Base-by-base conservation (phyloP, 2,797 vertebrate species). In the Morus bassanus region DNA sequence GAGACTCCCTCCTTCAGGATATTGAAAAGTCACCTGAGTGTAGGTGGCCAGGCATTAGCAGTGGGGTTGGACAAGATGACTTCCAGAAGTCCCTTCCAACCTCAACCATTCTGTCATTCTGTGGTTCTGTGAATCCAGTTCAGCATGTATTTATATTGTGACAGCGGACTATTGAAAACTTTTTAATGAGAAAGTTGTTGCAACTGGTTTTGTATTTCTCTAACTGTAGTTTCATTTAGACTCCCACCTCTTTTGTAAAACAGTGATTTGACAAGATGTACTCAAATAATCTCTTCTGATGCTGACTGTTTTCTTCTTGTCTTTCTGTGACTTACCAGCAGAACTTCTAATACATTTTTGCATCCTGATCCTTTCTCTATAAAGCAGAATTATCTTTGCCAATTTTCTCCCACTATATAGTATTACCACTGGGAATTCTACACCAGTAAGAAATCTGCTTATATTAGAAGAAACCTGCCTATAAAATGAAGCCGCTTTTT, bases 41-140 rank as follows among this genome's bases (percentile, higher is more conserved):
- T 19, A 60, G 3, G 7, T 33, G 11, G 6, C 7, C 17, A 2
- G 48, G 24, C 12, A 15, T 43, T 33, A 76, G 5, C 14, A 57
- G 10, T 6, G 8, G 3, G 0, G 5, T 30, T 35, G 9, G n/a
- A 35, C 7, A 0, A 5, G 30, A 25, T n/a, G 8, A 57, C 11
- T 10, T 77, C 21, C 11, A 56, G 33, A 73, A 8, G 5, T 23
- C 11, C 14, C 9, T 69, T 90, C 21, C n/a, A 88, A 22, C 30
- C 13, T 51, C 56, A 69, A 9, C 6, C 18, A n/a, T 76, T 69
- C 59, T 37, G 12, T 65, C 17, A 50, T 60, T 65, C 24, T n/a
- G 50, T 33, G 13, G 61, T 77, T 84, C 19, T 60, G n/a, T 61
- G 54, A 51, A 59, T 41, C 7, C 30, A 76, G 7, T 27, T 54